Percentiles rank a stretch among this genome's conserved stretches.
Evolutionary conservation across 2,888 invertebrate species (phyloP).

Genomic region (Heteropelma amictum): DNA sequence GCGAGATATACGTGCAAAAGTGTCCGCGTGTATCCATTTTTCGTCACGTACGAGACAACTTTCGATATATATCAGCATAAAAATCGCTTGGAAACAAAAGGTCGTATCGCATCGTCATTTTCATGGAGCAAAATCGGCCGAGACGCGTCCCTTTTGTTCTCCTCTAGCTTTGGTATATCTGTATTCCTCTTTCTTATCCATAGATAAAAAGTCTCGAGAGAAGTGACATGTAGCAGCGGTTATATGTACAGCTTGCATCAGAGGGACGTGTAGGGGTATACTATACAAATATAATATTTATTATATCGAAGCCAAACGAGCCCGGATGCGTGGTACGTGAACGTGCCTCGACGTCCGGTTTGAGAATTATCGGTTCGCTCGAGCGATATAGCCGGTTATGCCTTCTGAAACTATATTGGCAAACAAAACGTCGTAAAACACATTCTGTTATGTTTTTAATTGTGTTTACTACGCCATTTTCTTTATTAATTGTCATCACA

Average conservation of each 20-base stretch:
- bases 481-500: too few relatives aligned
- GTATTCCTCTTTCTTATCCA: conserved; percentile 1
- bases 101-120: background rate
- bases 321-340: conserved; percentile 57
- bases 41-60: conserved; percentile 45
- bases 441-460: background rate
- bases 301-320: conserved; percentile 64
- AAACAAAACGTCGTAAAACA: conserved; percentile 9
- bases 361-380: conserved; percentile 63
- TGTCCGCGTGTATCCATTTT: conserved; percentile 33
- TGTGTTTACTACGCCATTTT: too few relatives aligned
- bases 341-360: conserved; percentile 63
- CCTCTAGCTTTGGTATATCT: background rate
- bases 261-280: background rate
- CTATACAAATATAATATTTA: conserved; percentile 60
- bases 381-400: conserved; percentile 23
- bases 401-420: conserved; percentile 3
- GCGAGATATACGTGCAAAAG: conserved; percentile 38
- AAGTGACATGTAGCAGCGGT: conserved; percentile 20
- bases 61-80: background rate
- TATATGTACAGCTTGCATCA: background rate
- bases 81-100: background rate
- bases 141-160: background rate
- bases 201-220: conserved; percentile 9
- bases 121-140: background rate